Base-by-base conservation (phyloP, 2,113 vertebrate species). In the Phasianus colchicus region DNA sequence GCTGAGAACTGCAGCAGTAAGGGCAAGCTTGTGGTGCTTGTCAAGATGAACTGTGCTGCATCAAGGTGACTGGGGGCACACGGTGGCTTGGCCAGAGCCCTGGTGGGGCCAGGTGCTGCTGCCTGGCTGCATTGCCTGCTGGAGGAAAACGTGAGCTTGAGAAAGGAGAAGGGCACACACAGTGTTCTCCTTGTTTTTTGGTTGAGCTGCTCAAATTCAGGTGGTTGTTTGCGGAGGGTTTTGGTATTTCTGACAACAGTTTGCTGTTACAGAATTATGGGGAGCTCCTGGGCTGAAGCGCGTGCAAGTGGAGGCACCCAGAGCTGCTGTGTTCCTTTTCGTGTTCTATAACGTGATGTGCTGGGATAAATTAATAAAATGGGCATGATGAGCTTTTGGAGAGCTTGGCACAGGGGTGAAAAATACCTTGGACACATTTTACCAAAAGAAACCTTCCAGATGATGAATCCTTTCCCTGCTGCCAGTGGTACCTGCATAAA, bases 101-200 rank as follows among this genome's bases (percentile, higher is more conserved):
- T 6, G 13, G 0, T 4, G 25, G 55, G 25, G 8, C 0, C 15
- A 10, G 8, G 52, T 54, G 27, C 15, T 54, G 52, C 15, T 54
- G 52, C 27, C 27, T 54, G 52, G 52, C 14, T 54, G 27, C 52
- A 30, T 17, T 14, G 24, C 24, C 24, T 52, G 12, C 52, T 63
- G 67, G n/a, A 22, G 12, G 3, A 55, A 85, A 82, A 19, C 2
- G 72, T 66, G 89, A 90, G 61, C 70, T 4, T 17, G 61, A 38
- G 27, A 20, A 27, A 48, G 38, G 22, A 3, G 36, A 52, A 32
- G 27, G 30, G 6, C n/a, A 19, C 13, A 25, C 5, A 19, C 5
- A 14, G 8, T 71, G 43, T 60, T 7, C 21, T 15, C 14, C 8
- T 4, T 11, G 45, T n/a, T 19, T 18, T 11, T 40, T 45, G 20